Percentiles rank a stretch among this genome's conserved stretches.
Conservation (phyloP, 2,888 invertebrate species). For the Drosophila setosimentum region DNA sequence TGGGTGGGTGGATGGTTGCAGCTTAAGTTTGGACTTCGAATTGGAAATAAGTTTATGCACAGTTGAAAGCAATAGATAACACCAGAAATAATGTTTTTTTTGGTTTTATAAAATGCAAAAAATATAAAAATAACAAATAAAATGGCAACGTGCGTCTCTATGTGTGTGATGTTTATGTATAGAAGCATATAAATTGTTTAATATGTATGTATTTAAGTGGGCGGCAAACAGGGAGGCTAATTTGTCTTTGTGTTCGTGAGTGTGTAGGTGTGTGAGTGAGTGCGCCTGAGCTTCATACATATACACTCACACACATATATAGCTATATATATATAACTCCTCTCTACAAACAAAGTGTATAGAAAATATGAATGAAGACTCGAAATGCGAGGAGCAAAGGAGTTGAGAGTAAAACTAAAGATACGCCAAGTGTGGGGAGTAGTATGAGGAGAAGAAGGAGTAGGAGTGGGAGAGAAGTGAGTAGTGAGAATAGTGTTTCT, state of each 20-base stretch:
- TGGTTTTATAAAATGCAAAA: conserved; percentile 57
- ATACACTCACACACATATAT: conserved; percentile 2
- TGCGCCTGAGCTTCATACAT: conserved; percentile 63
- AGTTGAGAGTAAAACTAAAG: conserved; percentile 49
- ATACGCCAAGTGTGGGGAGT: not conserved
- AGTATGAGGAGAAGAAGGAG: not conserved
- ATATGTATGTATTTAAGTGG: conserved; percentile 33
- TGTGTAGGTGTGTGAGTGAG: conserved; percentile 41
- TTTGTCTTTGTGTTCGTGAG: conserved; percentile 27
- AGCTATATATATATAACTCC: conserved; percentile 48
- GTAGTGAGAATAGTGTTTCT: conserved; percentile 43
- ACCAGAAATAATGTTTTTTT: conserved; percentile 71
- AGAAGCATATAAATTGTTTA: conserved; percentile 50
- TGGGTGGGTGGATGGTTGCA: conserved; percentile 39
- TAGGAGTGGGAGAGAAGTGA: conserved; percentile 8
- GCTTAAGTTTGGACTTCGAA: conserved; percentile 37
- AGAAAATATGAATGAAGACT: conserved; percentile 79
- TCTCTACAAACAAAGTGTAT: conserved; percentile 75
- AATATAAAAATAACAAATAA: conserved; percentile 20
- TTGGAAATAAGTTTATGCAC: conserved; percentile 45
- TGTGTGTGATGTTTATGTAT: conserved; percentile 66
- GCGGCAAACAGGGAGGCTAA: conserved; percentile 41
- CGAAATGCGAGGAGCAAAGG: conserved; percentile 42
- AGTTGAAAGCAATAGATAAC: conserved; percentile 63
- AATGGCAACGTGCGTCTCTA: conserved; percentile 28